Percentiles rank a stretch among this genome's conserved stretches.
These are phyloP conservation scores for Perognathus longimembris DNA, from an alignment of 2,113 vertebrate genomes.

Conservation along the genomic window DNA sequence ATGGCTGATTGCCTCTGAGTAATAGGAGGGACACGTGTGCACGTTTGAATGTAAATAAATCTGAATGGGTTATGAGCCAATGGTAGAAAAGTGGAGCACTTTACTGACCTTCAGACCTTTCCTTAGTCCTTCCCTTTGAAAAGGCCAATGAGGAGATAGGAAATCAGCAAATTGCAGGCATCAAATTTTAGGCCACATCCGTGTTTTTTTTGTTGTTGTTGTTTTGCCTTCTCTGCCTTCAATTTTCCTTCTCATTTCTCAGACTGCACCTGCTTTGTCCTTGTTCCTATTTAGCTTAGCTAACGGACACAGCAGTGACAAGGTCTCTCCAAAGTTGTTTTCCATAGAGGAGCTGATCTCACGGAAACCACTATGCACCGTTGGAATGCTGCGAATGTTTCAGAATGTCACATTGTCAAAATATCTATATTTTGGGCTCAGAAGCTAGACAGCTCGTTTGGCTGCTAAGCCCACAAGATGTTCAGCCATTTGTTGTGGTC, in stretches of 20 bases:
- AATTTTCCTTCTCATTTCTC: not conserved
- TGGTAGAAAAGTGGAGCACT: slow-evolving; percentile 20
- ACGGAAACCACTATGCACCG: slow-evolving; percentile 21
- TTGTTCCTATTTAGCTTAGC: not conserved
- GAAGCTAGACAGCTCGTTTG: slow-evolving; percentile 76
- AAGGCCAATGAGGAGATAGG: not conserved
- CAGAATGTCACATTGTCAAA: slow-evolving; percentile 82
- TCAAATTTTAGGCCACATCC: not conserved
- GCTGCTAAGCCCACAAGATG: slow-evolving; percentile 78
- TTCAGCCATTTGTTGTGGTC: slow-evolving; percentile 82
- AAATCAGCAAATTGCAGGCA: slow-evolving; percentile 2
- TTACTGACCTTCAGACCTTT: slow-evolving; percentile 42
- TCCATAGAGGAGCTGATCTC: slow-evolving; percentile 58
- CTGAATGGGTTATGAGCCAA: slow-evolving; percentile 56
- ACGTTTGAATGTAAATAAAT: slow-evolving; percentile 64
- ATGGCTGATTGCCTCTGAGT: slow-evolving; percentile 70
- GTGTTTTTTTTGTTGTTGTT: not conserved
- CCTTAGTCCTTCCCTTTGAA: not conserved
- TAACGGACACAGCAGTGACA: not conserved
- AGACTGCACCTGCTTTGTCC: slow-evolving; percentile 8
- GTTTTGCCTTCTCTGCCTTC: slow-evolving; percentile 16
- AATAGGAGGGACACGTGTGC: slow-evolving; percentile 73
- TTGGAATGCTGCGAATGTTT: slow-evolving; percentile 70
- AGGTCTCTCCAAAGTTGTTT: slow-evolving; percentile 57
- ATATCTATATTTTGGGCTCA: slow-evolving; percentile 81